These are phyloP conservation scores for Platycercus adscitus DNA, from an alignment of 2,113 vertebrate species.

Conservation along the genomic window DNA sequence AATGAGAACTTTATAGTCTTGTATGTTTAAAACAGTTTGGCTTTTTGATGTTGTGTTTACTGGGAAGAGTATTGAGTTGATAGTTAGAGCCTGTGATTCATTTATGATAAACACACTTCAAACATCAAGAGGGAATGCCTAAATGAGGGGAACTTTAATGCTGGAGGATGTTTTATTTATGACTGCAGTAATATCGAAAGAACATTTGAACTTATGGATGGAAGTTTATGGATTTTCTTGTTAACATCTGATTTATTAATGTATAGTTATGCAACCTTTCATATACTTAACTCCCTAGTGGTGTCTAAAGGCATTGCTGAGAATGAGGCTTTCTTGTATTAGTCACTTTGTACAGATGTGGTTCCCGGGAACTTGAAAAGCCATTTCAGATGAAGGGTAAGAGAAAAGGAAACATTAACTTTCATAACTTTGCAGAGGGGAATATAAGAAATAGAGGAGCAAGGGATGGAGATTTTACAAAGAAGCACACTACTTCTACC, in stretches of 20 bases:
- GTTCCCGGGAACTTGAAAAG: conserved; percentile 17
- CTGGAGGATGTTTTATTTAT: background rate
- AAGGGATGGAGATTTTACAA: background rate
- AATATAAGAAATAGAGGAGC: background rate
- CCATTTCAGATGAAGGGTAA: background rate
- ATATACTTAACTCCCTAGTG: background rate
- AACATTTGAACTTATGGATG: background rate
- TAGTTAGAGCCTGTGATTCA: background rate
- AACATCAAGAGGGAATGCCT: background rate
- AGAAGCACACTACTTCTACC: background rate
- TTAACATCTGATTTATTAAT: conserved; percentile 24
- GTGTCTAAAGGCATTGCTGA: background rate
- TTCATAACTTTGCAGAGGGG: background rate
- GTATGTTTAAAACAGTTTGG: conserved; percentile 1
- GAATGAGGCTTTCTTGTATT: background rate
- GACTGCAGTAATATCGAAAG: background rate
- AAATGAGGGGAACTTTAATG: background rate
- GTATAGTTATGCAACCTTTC: background rate
- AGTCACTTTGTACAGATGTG: background rate
- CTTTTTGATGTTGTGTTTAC: conserved; percentile 26
- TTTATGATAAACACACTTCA: background rate
- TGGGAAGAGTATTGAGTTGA: background rate
- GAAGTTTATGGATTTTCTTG: background rate
- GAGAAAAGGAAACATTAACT: background rate
- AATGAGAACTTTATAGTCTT: conserved; percentile 8